Evolutionary conservation across 2,113 vertebrate genomes (phyloP), one percentile per base, ranked within the genome.

Genomic region (Silurus glanis): DNA sequence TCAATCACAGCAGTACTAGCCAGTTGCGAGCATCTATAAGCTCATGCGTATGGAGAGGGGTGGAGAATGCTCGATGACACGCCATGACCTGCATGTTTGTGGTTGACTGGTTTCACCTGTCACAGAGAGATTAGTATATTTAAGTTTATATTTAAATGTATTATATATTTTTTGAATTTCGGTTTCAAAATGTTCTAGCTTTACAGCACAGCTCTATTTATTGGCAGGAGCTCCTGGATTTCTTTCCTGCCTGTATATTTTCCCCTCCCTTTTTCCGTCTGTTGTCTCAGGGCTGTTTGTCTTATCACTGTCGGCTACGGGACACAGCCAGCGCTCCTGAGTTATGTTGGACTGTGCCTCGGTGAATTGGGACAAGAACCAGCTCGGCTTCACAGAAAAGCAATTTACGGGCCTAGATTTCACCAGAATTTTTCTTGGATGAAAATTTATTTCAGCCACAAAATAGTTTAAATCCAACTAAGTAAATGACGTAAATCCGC

Each of bases 221-320:
- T 74, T 59, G 56, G 80, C 59, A 45, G 14, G 80, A 59, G 59
- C 47, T 86, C 51, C 28, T 69, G 85, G 49, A 12, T 25, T 47
- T 82, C 47, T 64, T 64, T 59, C 67, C 58, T 23, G 67, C n/a
- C 69, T 75, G 78, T 21, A 49, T 80, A 45, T 53, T 19, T 45
- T 8, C 59, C 72, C 21, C 51, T 14, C 37, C 58, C 55, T 45
- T 9, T 45, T 9, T 56, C 51, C 3, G 28, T 58, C 64, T 71
- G 19, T 69, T 69, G 64, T 71, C 69, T 86, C n/a, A 74, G 87
- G 89, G 91, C 89, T 89, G 82, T 87, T 84, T 86, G 91, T 90
- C 91, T 92, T 93, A 94, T 94, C 93, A 61, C 88, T 91, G 87
- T 91, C 91, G 91, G 91, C 92, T 90, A 91, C 64, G 28, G 92